Evolutionary conservation across 2,797 vertebrate genomes (phyloP).

Genomic region (Epinephelus malabaricus): DNA sequence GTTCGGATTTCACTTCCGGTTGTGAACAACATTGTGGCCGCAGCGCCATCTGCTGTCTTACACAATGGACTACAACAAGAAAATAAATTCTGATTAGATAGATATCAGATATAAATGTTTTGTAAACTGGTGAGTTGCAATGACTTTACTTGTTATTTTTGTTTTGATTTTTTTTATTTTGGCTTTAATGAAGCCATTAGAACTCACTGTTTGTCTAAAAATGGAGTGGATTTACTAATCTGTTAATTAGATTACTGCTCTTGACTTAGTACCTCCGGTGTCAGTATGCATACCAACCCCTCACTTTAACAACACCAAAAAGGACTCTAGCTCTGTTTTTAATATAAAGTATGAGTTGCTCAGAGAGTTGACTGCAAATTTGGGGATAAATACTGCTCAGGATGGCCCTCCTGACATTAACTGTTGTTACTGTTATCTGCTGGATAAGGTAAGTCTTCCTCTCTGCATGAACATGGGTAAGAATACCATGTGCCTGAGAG

Average conservation of each 20-base stretch:
- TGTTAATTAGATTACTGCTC: slow-evolving; percentile 85
- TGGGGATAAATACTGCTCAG: slow-evolving; percentile 20
- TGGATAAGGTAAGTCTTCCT: slow-evolving; percentile 68
- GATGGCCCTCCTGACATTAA: slow-evolving; percentile 53
- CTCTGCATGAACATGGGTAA: neutral
- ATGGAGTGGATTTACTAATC: slow-evolving; percentile 81
- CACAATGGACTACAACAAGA: neutral
- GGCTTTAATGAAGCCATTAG: neutral
- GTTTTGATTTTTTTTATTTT: neutral
- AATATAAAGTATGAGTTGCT: slow-evolving; percentile 6
- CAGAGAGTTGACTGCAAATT: slow-evolving; percentile 23
- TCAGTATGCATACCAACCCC: slow-evolving; percentile 30
- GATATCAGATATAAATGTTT: accelerated
- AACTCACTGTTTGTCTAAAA: slow-evolving; percentile 74
- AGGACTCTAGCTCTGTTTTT: neutral
- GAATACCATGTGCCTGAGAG: neutral
- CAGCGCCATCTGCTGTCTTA: slow-evolving; percentile 60
- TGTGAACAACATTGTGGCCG: neutral
- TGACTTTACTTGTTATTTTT: neutral
- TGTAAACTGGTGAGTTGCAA: accelerated
- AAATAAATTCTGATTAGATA: neutral
- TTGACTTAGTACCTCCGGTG: slow-evolving; percentile 46
- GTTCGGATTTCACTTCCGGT: slow-evolving; percentile 37
- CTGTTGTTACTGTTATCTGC: slow-evolving; percentile 56
- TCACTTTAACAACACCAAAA: slow-evolving; percentile 39